A percentile compares a stretch with the other conserved stretches of the same genome.
Evolutionary conservation across 1,140 invertebrate genomes (phyloP).

Genomic region (Colletes gigas): DNA sequence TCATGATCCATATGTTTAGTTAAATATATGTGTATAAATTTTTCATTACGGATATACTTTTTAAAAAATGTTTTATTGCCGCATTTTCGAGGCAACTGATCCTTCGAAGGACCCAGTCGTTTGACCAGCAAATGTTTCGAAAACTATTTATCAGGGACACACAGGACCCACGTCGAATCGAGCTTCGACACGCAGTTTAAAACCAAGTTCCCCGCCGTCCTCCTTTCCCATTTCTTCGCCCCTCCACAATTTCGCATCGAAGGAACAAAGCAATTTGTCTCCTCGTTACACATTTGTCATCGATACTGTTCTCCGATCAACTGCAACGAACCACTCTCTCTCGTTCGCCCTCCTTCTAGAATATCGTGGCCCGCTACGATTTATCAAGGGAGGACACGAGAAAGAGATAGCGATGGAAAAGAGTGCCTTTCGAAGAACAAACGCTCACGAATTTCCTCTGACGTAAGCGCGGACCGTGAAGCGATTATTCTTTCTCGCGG

Average conservation of each 20-base stretch:
- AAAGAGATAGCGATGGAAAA: not conserved
- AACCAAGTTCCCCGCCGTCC: not conserved
- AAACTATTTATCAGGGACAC: no score
- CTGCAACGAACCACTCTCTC: conserved; percentile 3
- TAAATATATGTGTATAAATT: no score
- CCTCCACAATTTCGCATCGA: not conserved
- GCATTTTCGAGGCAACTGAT: no score
- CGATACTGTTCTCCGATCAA: conserved; percentile 15
- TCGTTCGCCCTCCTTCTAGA: not conserved
- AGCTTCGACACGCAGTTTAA: not conserved
- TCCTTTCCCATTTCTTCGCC: not conserved
- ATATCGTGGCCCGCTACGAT: conserved; percentile 10
- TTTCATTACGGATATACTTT: no score
- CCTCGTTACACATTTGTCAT: conserved; percentile 25
- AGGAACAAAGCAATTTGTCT: conserved; percentile 17
- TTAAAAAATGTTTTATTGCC: no score
- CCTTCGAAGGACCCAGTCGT: no score
- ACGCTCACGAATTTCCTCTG: not conserved
- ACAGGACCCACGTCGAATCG: no score
- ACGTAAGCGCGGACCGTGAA: not conserved
- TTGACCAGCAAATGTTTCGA: no score
- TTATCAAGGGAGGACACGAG: conserved; percentile 2
- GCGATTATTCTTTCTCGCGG: no score
- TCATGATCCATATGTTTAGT: no score
- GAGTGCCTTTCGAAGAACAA: conserved; percentile 5